Base-by-base conservation (phyloP, 2,113 vertebrate genomes). In the Caranx melampygus region DNA sequence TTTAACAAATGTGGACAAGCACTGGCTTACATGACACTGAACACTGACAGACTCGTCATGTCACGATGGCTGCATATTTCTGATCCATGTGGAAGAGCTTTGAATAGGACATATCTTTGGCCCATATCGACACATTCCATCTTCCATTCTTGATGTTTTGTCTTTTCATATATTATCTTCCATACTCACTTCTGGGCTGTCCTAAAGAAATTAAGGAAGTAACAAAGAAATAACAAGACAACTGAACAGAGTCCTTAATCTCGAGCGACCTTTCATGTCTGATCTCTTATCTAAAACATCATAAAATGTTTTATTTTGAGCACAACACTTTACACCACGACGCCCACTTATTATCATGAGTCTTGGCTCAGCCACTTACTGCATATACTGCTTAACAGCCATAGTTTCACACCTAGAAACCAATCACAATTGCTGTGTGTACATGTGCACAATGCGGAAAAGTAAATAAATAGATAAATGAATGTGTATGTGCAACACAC, bases 201-300 rank as follows among this genome's bases (percentile, higher is more conserved):
- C 3, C 21, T 11, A 7, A 26, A 58, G 6, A 34, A 35, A 54
- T 11, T 33, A 21, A 40, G 42, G 14, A 63, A 21, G 33, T 0
- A 3, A 45, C 8, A 49, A 5, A 63, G 34, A 54, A 35, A 52
- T 0, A 1, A 45, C 8, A 49, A 5, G 7, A 72, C 10, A 6
- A 64, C 21, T 33, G 26, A 20, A 40, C 8, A 21, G 9, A 78
- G 58, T 47, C 20, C 49, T 61, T 5, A 33, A 33, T n/a, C 70
- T 62, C 0, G 12, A 78, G 20, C 14, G 16, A 20, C 51, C 54
- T 61, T 71, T 63, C 12, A 65, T 57, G 51, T 75, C 2, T 57
- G 20, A 67, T 57, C n/a, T 66, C 37, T 79, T 73, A 80, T 68
- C 82, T 57, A 61, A 69, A 72, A 63, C 0, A 6, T 42, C 62